A percentile compares a stretch with the other conserved stretches of the same genome.
Conservation (phyloP, 2,113 vertebrate genomes). For the Poecile atricapillus region DNA sequence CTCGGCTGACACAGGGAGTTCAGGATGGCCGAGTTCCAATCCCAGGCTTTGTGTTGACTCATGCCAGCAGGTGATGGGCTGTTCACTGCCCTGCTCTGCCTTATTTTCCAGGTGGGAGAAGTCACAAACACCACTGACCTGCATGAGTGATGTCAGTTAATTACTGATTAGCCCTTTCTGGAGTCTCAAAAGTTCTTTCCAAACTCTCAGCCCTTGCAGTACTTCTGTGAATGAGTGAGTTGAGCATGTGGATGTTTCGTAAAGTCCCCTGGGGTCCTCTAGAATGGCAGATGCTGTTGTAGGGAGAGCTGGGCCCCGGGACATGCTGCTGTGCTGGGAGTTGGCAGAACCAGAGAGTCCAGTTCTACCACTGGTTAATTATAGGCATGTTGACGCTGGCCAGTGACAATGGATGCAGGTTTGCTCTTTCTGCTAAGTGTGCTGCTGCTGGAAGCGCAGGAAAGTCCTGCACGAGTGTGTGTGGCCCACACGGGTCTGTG, state of each 20-base stretch:
- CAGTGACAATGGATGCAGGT: slow-evolving; percentile 44
- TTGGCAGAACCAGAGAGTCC: slow-evolving; percentile 65
- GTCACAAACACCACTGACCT: slow-evolving; percentile 60
- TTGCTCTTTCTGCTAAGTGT: slow-evolving; percentile 32
- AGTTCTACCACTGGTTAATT: slow-evolving; percentile 17
- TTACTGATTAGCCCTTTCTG: slow-evolving; percentile 66
- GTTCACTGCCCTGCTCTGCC: slow-evolving; percentile 66
- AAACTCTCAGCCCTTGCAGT: slow-evolving; percentile 62
- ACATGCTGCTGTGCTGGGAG: slow-evolving; percentile 61
- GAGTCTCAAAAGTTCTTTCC: slow-evolving; percentile 65
- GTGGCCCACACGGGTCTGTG: background rate
- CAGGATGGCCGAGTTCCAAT: slow-evolving; percentile 10
- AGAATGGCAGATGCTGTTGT: slow-evolving; percentile 31
- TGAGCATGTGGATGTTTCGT: slow-evolving; percentile 61
- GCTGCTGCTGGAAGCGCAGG: slow-evolving; percentile 35
- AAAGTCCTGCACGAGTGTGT: slow-evolving; percentile 10
- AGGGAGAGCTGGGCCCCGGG: slow-evolving; percentile 53
- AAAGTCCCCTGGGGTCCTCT: slow-evolving; percentile 60
- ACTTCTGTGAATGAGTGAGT: slow-evolving; percentile 65
- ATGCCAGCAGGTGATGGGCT: slow-evolving; percentile 52
- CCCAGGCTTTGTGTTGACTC: slow-evolving; percentile 56
- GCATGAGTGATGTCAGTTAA: slow-evolving; percentile 65
- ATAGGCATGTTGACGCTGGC: slow-evolving; percentile 49
- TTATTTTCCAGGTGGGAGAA: slow-evolving; percentile 64
- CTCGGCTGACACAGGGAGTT: slow-evolving; percentile 6